Evolutionary conservation across 2,797 vertebrate species (phyloP).

Genomic region (Poecilia picta): DNA sequence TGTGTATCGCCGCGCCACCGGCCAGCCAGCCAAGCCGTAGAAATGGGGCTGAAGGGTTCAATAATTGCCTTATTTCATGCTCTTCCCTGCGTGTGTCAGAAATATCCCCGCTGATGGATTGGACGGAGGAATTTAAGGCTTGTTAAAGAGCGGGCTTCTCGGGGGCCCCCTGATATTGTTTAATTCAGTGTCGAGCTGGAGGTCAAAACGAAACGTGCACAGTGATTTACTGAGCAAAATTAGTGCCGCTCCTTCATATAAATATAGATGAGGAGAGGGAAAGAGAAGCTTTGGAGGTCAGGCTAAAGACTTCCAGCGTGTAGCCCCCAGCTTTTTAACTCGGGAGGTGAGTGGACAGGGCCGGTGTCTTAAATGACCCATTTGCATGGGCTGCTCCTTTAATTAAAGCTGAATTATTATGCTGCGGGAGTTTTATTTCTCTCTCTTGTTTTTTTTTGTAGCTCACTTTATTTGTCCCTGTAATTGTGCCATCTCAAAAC

Average conservation of each 20-base stretch:
- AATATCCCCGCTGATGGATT: conserved; percentile 83
- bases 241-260: conserved; percentile 79
- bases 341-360: conserved; percentile 37
- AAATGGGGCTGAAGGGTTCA: conserved; percentile 83
- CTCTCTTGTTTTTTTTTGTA: conserved; percentile 41
- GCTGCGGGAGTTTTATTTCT: conserved; percentile 48
- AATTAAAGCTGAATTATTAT: conserved; percentile 76
- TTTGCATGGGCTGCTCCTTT: conserved; percentile 57
- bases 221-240: conserved; percentile 81
- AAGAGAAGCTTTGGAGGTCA: conserved; percentile 73
- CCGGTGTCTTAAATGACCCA: conserved; percentile 48
- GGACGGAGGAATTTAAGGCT: conserved; percentile 80
- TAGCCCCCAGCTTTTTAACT: conserved; percentile 64
- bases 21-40: conserved; percentile 62
- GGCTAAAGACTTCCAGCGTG: conserved; percentile 65
- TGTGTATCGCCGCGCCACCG: conserved; percentile 26
- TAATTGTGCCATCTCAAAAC: conserved; percentile 66
- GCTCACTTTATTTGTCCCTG: conserved; percentile 64
- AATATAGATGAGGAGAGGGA: conserved; percentile 78
- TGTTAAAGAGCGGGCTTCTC: conserved; percentile 80
- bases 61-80: conserved; percentile 90
- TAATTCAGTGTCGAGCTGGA: conserved; percentile 82
- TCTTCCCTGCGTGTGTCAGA: conserved; percentile 83
- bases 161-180: conserved; percentile 77
- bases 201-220: conserved; percentile 76